phyloP scores from a whole-genome alignment of 2,113 vertebrate genomes.

The Campylomormyrus numenius region DNA sequence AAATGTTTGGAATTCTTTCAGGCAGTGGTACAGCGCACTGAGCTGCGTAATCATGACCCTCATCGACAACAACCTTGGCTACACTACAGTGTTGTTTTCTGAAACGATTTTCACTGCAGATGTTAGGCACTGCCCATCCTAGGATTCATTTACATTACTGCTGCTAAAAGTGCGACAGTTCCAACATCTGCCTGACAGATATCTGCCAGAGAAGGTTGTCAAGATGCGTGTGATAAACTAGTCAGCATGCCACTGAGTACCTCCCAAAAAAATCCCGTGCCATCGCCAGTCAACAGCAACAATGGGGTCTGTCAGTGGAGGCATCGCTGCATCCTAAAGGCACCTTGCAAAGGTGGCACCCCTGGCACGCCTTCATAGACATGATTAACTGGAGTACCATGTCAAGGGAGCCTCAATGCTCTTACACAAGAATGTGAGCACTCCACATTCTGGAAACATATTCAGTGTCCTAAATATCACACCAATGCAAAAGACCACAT shows the following conservation, averaged over 20 bases:
- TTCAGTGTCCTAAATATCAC: background rate
- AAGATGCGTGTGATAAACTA: background rate
- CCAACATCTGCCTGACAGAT: background rate
- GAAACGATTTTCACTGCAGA: background rate
- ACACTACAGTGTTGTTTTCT: background rate
- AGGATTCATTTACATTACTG: background rate
- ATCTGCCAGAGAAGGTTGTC: background rate
- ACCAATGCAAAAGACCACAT: background rate
- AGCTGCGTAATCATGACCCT: background rate
- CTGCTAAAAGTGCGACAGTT: background rate
- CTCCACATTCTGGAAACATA: background rate
- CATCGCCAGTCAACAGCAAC: background rate
- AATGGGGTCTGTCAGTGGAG: background rate
- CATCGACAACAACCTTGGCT: background rate
- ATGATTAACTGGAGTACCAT: background rate
- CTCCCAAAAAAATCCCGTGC: background rate
- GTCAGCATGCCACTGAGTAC: background rate
- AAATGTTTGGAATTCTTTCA: background rate
- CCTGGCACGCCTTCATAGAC: background rate
- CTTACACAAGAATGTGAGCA: background rate
- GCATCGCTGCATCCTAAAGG: background rate
- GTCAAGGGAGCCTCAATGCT: background rate
- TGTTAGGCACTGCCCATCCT: background rate
- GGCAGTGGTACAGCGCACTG: background rate
- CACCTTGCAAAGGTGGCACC: background rate